Evolutionary conservation across 2,888 invertebrate genomes (phyloP).

Genomic region (Agrochola litura): DNA sequence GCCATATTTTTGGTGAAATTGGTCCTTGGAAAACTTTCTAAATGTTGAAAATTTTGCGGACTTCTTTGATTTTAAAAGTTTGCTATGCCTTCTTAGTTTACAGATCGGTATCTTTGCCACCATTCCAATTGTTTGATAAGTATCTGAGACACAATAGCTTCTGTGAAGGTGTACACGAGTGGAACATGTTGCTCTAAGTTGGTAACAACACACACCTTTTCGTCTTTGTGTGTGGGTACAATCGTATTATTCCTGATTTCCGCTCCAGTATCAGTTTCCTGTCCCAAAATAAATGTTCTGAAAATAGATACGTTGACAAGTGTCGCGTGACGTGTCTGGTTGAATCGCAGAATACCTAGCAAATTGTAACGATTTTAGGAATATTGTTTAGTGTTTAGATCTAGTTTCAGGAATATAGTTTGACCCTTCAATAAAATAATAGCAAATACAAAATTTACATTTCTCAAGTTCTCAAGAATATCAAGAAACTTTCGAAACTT

Average conservation of each 20-base stretch:
- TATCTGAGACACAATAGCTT: background rate
- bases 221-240: constrained; percentile 9
- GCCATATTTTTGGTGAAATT: constrained; percentile 38
- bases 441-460: background rate
- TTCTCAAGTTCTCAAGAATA: background rate
- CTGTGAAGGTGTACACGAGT: constrained; percentile 10
- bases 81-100: constrained; percentile 16
- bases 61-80: constrained; percentile 28
- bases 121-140: constrained; percentile 1
- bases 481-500: background rate
- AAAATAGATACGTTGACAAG: constrained; percentile 17
- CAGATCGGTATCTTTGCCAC: background rate
- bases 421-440: background rate
- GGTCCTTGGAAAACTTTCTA: constrained; percentile 19
- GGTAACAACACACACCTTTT: constrained; percentile 16
- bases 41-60: constrained; percentile 25
- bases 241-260: constrained; percentile 46
- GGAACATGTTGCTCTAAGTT: background rate
- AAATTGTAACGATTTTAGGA: background rate
- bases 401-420: background rate
- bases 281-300: constrained; percentile 4
- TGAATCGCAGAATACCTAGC: background rate
- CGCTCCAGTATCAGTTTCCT: constrained; percentile 27
- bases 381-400: too few relatives aligned
- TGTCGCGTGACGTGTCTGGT: background rate